Percentiles rank a stretch among this genome's conserved stretches.
Evolutionary conservation across 2,797 vertebrate genomes (phyloP).

Genomic region (Luscinia megarhynchos): DNA sequence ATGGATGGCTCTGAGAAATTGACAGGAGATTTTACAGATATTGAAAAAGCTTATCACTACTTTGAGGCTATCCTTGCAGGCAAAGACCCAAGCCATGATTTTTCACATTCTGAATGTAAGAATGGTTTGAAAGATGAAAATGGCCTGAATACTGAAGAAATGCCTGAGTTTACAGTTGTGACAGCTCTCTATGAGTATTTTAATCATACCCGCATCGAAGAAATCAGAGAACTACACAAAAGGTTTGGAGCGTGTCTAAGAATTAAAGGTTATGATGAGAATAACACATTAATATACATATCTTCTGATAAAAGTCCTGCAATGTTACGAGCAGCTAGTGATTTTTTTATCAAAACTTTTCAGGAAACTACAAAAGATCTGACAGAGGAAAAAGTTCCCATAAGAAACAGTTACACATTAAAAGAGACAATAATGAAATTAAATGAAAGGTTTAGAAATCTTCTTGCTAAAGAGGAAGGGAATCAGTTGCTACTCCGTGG

Average conservation of each 20-base stretch:
- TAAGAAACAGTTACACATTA: background rate
- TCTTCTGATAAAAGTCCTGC: background rate
- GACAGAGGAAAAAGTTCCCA: background rate
- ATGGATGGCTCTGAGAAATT: conserved; percentile 46
- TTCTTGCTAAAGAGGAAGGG: conserved; percentile 53
- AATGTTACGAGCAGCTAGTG: background rate
- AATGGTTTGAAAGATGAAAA: background rate
- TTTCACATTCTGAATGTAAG: background rate
- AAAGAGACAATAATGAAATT: conserved; percentile 13
- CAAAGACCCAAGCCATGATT: background rate
- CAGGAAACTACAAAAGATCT: conserved; percentile 43
- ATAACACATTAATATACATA: background rate
- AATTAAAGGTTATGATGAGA: background rate
- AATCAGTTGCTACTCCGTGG: conserved; percentile 64
- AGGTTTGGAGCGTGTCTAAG: background rate
- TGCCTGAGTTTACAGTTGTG: background rate
- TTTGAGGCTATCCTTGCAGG: conserved; percentile 57
- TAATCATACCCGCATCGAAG: background rate
- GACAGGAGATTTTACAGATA: conserved; percentile 71
- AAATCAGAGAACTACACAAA: background rate
- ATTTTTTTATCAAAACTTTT: conserved; percentile 54
- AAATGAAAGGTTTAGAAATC: conserved; percentile 19
- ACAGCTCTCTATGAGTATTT: conserved; percentile 72
- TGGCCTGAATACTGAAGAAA: background rate
- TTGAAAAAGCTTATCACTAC: conserved; percentile 70